Base-by-base conservation (phyloP, 2,888 invertebrate species). In the Agrochola litura region DNA sequence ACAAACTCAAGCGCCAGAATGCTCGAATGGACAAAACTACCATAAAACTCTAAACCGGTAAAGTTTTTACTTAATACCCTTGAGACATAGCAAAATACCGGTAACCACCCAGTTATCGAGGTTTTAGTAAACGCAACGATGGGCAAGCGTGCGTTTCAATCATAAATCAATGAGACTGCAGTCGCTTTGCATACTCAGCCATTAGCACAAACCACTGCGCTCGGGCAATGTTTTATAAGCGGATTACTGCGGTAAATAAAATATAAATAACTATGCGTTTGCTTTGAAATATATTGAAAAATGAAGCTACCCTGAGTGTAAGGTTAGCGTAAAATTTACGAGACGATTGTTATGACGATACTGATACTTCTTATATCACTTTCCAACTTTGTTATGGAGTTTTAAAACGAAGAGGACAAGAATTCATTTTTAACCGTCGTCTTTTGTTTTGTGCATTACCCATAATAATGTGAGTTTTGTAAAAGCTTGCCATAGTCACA, bases 161-260 rank as follows among this genome's bases (percentile, higher is more conserved):
- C 92, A 91, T 94, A 94, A 94, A 94, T 94, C 94, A 94, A 92
- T 90, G 91, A 77, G 85, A 88, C 87, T 91, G 92, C 92, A 92
- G 90, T 91, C 91, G 91, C 90, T 93, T 93, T 92, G 93, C 93
- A 93, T 92, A 90, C 87, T 89, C 89, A 85, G 90, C 93, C 90
- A 92, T 93, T 93, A 94, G 89, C 93, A 91, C 92, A 92, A 91
- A 91, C 91, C 90, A 89, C 87, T 90, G 91, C 89, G 82, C 82
- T 76, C 85, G 77, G 69, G 69, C 81, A 37, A 37, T 80, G 86
- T 86, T 86, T 84, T 79, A 83, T 85, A 87, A 86, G 66, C 86
- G 63, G 76, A 85, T 79, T 69, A 74, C 64, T 70, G 73, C 54
- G 68, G 68, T 81, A 56, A 80, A 76, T 75, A 75, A 73, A 75